Evolutionary conservation across 1,140 invertebrate genomes (phyloP).

Genomic region (Drosophila tropicalis): DNA sequence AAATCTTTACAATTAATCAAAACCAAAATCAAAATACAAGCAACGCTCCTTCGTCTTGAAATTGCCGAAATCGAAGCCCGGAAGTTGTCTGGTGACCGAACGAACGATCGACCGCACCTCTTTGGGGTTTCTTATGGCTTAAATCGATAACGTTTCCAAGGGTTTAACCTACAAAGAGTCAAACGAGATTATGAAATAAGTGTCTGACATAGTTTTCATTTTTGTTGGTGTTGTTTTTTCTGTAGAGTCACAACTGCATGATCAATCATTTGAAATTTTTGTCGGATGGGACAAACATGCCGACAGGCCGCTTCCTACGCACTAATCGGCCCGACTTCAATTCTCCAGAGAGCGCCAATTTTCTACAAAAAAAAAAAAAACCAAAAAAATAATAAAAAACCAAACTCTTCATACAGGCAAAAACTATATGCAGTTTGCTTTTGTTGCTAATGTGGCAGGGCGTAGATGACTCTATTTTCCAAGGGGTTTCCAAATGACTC

Average conservation of each 20-base stretch:
- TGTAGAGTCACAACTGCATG: constrained; percentile 80
- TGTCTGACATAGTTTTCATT: constrained; percentile 73
- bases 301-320: constrained; percentile 74
- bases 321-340: constrained; percentile 35
- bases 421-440: constrained; percentile 20
- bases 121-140: constrained; percentile 25
- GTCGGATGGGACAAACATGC: constrained; percentile 75
- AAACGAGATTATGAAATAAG: constrained; percentile 72
- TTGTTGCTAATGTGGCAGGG: constrained; percentile 33
- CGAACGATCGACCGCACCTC: constrained; percentile 58
- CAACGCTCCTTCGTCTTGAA: constrained; percentile 32
- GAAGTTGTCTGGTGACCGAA: constrained; percentile 61
- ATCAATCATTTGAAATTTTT: constrained; percentile 74
- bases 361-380: constrained; percentile 34
- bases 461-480: constrained; percentile 17
- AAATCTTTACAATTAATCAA: constrained; percentile 39
- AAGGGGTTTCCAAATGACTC: background rate
- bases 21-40: constrained; percentile 51
- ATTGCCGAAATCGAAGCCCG: constrained; percentile 59
- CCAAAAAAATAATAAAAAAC: background rate
- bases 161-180: constrained; percentile 63
- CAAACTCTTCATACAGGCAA: background rate
- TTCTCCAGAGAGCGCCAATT: constrained; percentile 66
- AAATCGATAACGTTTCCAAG: constrained; percentile 25
- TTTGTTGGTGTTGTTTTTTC: constrained; percentile 9